Evolutionary conservation across 2,113 vertebrate genomes (phyloP).

Genomic region (Microcebus lehilahytsara): DNA sequence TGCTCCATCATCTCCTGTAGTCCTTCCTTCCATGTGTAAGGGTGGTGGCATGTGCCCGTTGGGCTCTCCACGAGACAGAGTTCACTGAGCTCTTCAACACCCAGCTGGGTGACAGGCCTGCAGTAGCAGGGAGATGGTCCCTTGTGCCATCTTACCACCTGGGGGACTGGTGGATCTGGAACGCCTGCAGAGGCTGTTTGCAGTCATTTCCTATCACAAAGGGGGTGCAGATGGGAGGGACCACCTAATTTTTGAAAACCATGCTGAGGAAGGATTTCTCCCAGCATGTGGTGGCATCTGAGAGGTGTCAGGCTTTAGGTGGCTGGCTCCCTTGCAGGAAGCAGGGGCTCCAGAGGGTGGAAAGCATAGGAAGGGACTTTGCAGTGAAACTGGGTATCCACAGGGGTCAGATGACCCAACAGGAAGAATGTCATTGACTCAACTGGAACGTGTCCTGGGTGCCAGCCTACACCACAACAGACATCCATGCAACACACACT

Average conservation of each 20-base stretch:
- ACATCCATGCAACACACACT: no score
- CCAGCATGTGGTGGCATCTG: neutral
- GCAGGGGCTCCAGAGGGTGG: neutral
- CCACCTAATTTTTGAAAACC: neutral
- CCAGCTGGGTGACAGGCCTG: no score
- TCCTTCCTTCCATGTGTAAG: rapidly evolving
- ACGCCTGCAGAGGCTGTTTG: neutral
- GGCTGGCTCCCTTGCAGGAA: neutral
- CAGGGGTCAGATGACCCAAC: neutral
- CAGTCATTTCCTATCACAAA: neutral
- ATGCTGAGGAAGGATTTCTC: neutral
- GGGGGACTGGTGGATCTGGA: neutral
- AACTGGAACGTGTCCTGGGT: neutral
- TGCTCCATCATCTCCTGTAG: rapidly evolving
- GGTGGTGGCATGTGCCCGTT: no score
- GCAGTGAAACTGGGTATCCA: neutral
- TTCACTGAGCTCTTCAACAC: neutral
- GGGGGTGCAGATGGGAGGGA: neutral
- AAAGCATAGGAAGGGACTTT: neutral
- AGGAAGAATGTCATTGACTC: neutral
- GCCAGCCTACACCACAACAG: neutral
- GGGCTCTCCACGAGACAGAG: neutral
- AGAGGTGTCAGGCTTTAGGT: neutral
- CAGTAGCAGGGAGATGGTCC: no score
- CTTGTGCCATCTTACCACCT: neutral